These are phyloP conservation scores for Tinea pellionella DNA, from an alignment of 2,888 invertebrate genomes.

Conservation along the genomic window DNA sequence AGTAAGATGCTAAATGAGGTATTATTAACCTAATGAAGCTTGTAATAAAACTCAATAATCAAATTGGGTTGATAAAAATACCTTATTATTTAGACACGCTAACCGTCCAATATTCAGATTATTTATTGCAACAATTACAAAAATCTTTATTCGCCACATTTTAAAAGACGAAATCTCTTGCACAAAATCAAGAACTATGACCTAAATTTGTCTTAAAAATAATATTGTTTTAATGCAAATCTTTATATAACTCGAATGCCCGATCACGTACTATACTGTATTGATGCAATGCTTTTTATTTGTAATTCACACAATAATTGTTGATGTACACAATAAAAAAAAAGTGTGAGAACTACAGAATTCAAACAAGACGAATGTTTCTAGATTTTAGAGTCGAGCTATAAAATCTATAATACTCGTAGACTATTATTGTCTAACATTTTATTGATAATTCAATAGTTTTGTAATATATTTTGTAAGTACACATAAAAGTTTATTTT, in stretches of 20 bases:
- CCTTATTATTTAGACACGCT: neutral
- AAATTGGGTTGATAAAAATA: neutral
- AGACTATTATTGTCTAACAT: too few relatives aligned
- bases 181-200: constrained; percentile 6
- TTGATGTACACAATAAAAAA: neutral
- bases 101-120: neutral
- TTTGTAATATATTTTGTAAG: too few relatives aligned
- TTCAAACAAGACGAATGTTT: too few relatives aligned
- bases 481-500: too few relatives aligned
- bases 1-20: too few relatives aligned
- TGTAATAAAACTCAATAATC: neutral
- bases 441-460: too few relatives aligned
- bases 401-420: too few relatives aligned
- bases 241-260: constrained; percentile 6
- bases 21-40: too few relatives aligned
- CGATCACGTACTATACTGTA: neutral
- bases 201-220: neutral
- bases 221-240: constrained; percentile 2
- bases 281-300: constrained; percentile 5
- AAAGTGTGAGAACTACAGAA: neutral
- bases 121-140: neutral
- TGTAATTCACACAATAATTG: constrained; percentile 4
- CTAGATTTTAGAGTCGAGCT: too few relatives aligned
- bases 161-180: neutral
- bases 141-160: neutral